Evolutionary conservation across 2,797 vertebrate genomes (phyloP).

Genomic region (Alcedo atthis): DNA sequence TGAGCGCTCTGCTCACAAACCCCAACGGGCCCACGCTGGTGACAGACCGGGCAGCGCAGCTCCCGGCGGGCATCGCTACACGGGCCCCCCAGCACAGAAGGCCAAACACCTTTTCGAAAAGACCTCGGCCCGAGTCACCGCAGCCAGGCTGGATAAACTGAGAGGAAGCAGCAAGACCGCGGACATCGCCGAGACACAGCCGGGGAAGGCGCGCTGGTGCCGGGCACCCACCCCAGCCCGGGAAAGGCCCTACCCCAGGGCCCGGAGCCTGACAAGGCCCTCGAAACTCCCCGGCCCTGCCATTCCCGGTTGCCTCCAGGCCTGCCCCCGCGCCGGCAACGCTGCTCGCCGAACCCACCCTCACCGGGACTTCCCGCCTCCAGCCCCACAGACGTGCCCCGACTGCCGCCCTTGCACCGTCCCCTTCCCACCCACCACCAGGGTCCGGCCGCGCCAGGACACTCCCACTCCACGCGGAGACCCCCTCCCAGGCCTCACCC

Average conservation of each 20-base stretch:
- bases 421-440: no score
- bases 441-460: not conserved
- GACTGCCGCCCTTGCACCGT: not conserved
- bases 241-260: not conserved
- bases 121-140: no score
- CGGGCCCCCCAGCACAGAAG: no score
- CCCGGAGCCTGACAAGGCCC: no score
- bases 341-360: not conserved
- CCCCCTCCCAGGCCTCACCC: not conserved
- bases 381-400: accelerated
- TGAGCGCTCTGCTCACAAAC: no score
- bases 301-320: not conserved
- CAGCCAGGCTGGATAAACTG: not conserved
- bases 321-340: accelerated
- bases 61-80: accelerated
- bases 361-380: accelerated
- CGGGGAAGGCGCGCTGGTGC: accelerated
- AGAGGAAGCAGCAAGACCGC: no score
- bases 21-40: no score
- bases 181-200: not conserved
- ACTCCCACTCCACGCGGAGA: not conserved
- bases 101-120: accelerated
- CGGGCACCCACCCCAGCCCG: not conserved
- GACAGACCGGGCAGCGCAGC: not conserved
- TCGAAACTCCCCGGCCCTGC: no score